A percentile compares a stretch with the other conserved stretches of the same genome.
Evolutionary conservation across 1,140 invertebrate genomes (phyloP).

Genomic region (Anastrepha ludens): DNA sequence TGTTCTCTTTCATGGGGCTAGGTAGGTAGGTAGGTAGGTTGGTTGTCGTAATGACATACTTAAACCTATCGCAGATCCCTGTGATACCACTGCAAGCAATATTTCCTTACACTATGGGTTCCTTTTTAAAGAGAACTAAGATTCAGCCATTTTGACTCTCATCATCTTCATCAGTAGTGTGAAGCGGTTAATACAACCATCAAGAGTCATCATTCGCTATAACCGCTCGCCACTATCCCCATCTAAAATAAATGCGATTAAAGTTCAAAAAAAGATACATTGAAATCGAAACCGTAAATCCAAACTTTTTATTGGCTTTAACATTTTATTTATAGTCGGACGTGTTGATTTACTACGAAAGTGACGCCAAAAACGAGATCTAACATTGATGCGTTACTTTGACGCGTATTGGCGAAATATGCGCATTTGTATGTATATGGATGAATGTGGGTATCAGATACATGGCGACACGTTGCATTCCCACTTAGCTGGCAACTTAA

Average conservation of each 20-base stretch:
- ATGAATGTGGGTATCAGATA: slow-evolving; percentile 22
- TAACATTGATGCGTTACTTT: not conserved
- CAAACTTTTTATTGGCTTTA: not conserved
- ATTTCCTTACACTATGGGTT: too few relatives aligned
- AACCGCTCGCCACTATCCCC: not conserved
- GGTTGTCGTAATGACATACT: too few relatives aligned
- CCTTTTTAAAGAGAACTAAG: too few relatives aligned
- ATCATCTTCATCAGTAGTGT: too few relatives aligned
- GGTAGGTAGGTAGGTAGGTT: too few relatives aligned
- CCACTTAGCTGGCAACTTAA: slow-evolving; percentile 39
- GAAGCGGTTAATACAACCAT: too few relatives aligned
- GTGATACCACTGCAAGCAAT: too few relatives aligned
- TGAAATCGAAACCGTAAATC: slow-evolving; percentile 36
- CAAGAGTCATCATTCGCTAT: too few relatives aligned
- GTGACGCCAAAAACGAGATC: not conserved
- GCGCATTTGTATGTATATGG: too few relatives aligned
- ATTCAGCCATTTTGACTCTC: too few relatives aligned
- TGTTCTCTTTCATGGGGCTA: too few relatives aligned
- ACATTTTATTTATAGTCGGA: not conserved
- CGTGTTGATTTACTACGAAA: slow-evolving; percentile 34
- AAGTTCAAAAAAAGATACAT: not conserved
- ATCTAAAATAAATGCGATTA: not conserved
- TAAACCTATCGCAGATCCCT: too few relatives aligned
- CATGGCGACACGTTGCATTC: not conserved
- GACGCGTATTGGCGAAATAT: not conserved